Base-by-base conservation (phyloP, 1,140 invertebrate species). In the Acromyrmex heyeri region DNA sequence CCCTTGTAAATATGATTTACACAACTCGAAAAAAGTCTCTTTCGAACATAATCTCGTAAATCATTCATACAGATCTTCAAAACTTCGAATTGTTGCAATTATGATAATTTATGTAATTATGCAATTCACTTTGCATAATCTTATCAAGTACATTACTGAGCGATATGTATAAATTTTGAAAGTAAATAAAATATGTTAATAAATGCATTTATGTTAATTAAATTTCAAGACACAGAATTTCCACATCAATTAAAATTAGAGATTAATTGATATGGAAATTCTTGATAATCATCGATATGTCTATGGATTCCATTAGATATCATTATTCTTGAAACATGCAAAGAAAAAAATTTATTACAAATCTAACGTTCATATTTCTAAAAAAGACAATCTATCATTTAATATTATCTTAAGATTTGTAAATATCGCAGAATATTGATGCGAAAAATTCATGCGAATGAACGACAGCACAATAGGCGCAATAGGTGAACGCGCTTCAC, bases 1-100 rank as follows among this genome's bases (percentile, higher is more conserved):
- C n/a, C 48, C 48, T 24, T 65, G 21, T 48, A 48, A 77, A 75
- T 64, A 27, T 72, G 44, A 78, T 85, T 73, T 64, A 24, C 61
- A 34, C 73, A 64, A 64, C 57, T 59, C 81, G 59, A 38, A 55
- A 59, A 38, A 48, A 48, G 7, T 27, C 3, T 44, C 18, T 75
- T 83, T 48, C 10, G 5, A n/a, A 34, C n/a, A 24, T 48, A 34
- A 77, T 44, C 6, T 82, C 10, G 38, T 10, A 30, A 64, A 64
- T 50, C 10, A 30, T 53, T 21, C 14, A 78, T 62, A 21, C 5
- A 10, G 44, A n/a, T 53, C 18, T 44, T 44, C 12, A 14, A 44
- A 27, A 61, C 21, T 27, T 61, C 21, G 8, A 21, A 44, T 38
- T 27, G n/a, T 5, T 30, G 34, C 18, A 75, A 57, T 75, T 75